Evolutionary conservation across 1,140 invertebrate genomes (phyloP), one percentile per base, ranked within the genome.

Genomic region (Drosophila leontia): DNA sequence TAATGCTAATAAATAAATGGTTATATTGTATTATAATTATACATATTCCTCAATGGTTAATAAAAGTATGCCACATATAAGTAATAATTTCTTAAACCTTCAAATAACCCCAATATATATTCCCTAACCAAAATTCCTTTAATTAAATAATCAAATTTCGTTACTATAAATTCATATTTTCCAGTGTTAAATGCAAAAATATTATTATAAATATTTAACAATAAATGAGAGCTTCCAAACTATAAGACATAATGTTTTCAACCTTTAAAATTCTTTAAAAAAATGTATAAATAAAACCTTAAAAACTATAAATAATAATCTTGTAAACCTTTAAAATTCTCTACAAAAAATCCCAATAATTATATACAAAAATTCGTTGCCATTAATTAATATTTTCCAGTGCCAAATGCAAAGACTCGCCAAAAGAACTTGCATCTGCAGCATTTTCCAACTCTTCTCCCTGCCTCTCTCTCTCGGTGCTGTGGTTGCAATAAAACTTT

Each of bases 401-500:
- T 65, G 57, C 15, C 12, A 35, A 60, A 17, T 35, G 57, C 71
- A 48, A 19, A 64, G 41, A 19, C 61, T 15, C 47, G 35, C 29
- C 48, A 17, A 41, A 41, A 45, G 53, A 70, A 64, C 78, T 61
- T 17, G 50, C 61, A 78, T 62, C 44, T 71, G 62, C 61, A 42
- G 57, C 34, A 41, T 57, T 70, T 55, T 48, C 56, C 29, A 70
- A 57, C 63, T 61, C 32, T 26, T 35, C 42, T 35, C 7, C 39
- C 37, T 17, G 15, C 9, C 19, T 7, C 32, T 32, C 32, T 32
- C 37, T 39, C 13, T 15, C 37, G n/a, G n/a, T n/a, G n/a, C n/a
- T n/a, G n/a, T n/a, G 60, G 71, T 56, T 51, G 59, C 71, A 87
- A 80, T 88, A 83, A 88, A 86, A 88, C 80, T 88, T 83, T 83